Base-by-base conservation (phyloP, 1,140 invertebrate genomes). In the Sitophilus oryzae region DNA sequence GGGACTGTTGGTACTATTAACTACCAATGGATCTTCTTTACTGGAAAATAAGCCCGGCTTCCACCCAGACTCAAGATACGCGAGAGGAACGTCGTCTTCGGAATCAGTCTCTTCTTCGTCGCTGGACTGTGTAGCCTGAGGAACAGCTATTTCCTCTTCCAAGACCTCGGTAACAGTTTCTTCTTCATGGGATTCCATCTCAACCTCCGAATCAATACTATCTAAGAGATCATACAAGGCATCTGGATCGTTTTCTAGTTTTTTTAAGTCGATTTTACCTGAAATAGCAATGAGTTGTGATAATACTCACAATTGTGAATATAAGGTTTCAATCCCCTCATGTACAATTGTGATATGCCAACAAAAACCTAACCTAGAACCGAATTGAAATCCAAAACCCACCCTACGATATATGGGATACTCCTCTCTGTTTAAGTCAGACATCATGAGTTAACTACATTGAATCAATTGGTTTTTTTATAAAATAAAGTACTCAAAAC, bases 1-100 rank as follows among this genome's bases (percentile, higher is more conserved):
- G 16, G 16, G 9, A 40, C 37, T 40, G 37, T 40, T 40, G 5
- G 37, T 40, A 40, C 37, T 40, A 40, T 40, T 40, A 15, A 6
- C 9, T 40, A 11, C 15, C 15, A 40, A n/a, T n/a, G n/a, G n/a
- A n/a, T n/a, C n/a, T n/a, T n/a, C n/a, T n/a, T n/a, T n/a, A n/a
- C n/a, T n/a, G 15, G 14, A 15, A 40, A 40, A 40, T 40, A 10
- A n/a, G 9, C 37, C 37, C 5, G 37, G 16, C 16, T 40, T 40
- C 37, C 37, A 40, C 5, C 37, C 37, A 14, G 37, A 40, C 6
- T 5, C 14, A 9, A 40, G 4, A 16, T 16, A 10, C 16, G 15
- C 37, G 9, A 40, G 37, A 40, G n/a, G n/a, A n/a, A n/a, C n/a
- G n/a, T n/a, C n/a, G n/a, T n/a, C n/a, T n/a, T n/a, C n/a, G 37